Base-by-base conservation (phyloP, 1,140 invertebrate species). In the Maniola jurtina region DNA sequence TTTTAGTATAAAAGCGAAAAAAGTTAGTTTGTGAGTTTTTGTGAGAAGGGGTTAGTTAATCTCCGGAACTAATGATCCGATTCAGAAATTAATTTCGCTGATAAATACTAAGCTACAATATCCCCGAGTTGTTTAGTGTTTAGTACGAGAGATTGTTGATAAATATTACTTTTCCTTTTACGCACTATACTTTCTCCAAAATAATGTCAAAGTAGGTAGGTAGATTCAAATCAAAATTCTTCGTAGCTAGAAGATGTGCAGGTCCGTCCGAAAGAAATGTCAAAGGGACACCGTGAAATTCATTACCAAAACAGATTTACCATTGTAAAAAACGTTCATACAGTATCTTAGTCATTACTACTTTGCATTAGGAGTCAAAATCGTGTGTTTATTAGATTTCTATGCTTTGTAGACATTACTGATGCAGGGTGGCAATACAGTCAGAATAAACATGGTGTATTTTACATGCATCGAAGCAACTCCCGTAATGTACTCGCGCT, bases 391-490 rank as follows among this genome's bases (percentile, higher is more conserved):
- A 38, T n/a, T 16, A 34, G 35, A 36, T 54, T 57, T 45, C 45
- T 64, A 34, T 61, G 33, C 61, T 74, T 68, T 67, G 71, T 64
- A 68, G 68, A 71, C 77, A 88, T 88, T 86, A 86, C 64, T 73
- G 80, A 88, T 88, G 83, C 88, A 86, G 80, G 81, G 76, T 82
- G 76, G 77, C 76, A 78, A 75, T 77, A 81, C 79, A 75, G 77
- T 75, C 83, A 86, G 88, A 88, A 90, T 88, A 88, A 87, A 88
- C 88, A 88, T 83, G 74, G 70, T 77, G 68, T 84, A 81, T 85
- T 90, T 90, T 87, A 85, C 84, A 90, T 90, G 88, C 88, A 88
- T 84, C 81, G 82, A 78, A 83, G 86, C 77, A 71, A 78, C 83
- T 88, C 82, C 84, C 81, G 83, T 88, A 90, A 87, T 88, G 84